Evolutionary conservation across 2,888 invertebrate species (phyloP).

Genomic region (Gastracanthus pulcherrimus): DNA sequence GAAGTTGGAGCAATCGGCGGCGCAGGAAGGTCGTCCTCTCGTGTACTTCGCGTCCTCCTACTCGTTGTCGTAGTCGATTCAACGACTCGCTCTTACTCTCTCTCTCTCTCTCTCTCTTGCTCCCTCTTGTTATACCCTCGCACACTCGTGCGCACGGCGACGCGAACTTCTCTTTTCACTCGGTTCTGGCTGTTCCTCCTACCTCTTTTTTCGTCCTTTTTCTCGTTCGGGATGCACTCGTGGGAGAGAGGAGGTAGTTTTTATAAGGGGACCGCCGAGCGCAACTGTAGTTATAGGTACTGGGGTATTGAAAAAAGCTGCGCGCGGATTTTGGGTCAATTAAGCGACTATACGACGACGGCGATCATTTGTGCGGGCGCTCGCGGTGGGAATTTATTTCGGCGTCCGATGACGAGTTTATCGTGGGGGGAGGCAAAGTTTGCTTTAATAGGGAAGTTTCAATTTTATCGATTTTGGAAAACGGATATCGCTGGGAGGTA

Average conservation of each 20-base stretch:
- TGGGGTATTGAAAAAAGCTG: constrained; percentile 14
- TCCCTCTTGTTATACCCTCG: neutral
- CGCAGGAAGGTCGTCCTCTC: constrained; percentile 50
- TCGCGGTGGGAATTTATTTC: too few relatives aligned
- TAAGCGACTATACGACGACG: too few relatives aligned
- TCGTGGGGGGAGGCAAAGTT: too few relatives aligned
- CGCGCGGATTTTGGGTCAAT: constrained; percentile 29
- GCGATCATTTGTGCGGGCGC: too few relatives aligned
- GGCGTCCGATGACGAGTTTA: too few relatives aligned
- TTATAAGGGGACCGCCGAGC: neutral
- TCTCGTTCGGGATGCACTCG: constrained; percentile 2
- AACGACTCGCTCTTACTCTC: neutral
- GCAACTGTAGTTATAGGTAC: neutral
- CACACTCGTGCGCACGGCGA: neutral
- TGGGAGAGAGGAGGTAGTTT: constrained; percentile 7
- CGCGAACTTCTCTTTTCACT: constrained; percentile 34
- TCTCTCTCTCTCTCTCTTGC: constrained; percentile 22
- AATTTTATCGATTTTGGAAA: neutral
- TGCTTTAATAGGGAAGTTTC: too few relatives aligned
- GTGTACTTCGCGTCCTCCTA: constrained; percentile 8
- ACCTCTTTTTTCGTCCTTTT: constrained; percentile 1
- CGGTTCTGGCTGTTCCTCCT: neutral
- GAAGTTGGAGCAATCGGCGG: constrained; percentile 57
- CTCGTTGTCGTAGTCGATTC: constrained; percentile 26
- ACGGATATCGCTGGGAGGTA: too few relatives aligned